phyloP scores from a whole-genome alignment of 2,888 invertebrate genomes.

The Apotomis turbidana region DNA sequence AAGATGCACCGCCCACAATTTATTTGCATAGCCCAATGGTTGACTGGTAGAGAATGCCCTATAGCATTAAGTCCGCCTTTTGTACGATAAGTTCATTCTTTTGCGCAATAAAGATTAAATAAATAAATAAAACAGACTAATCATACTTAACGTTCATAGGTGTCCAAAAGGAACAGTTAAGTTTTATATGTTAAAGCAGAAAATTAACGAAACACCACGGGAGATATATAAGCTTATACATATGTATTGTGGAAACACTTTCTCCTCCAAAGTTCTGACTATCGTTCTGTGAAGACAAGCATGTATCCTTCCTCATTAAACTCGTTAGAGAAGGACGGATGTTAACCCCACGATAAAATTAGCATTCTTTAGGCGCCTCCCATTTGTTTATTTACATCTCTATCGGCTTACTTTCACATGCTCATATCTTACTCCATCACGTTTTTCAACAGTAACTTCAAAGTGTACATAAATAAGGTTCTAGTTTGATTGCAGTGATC shows the following conservation, averaged over 20 bases:
- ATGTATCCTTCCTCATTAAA: not conserved
- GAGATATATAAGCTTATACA: too few species aligned
- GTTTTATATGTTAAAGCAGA: too few species aligned
- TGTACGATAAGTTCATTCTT: too few species aligned
- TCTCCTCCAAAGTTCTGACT: not conserved
- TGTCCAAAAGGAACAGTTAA: too few species aligned
- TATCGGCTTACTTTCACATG: conserved; percentile 6
- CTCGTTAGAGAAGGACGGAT: conserved; percentile 24
- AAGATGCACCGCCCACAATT: too few species aligned
- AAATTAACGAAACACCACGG: too few species aligned
- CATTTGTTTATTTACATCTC: conserved; percentile 30
- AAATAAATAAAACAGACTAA: too few species aligned
- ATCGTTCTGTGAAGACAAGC: not conserved
- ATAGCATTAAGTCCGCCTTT: too few species aligned
- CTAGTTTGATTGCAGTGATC: not conserved
- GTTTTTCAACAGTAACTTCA: conserved; percentile 1
- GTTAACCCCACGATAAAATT: conserved; percentile 30
- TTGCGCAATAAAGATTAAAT: too few species aligned
- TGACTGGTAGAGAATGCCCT: too few species aligned
- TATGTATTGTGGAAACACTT: not conserved
- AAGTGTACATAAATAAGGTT: not conserved
- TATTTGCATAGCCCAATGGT: too few species aligned
- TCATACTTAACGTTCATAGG: too few species aligned
- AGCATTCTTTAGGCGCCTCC: conserved; percentile 18
- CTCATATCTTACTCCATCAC: conserved; percentile 8